Percentiles rank a stretch among this genome's conserved stretches.
These are phyloP conservation scores for Rhineura floridana DNA, from an alignment of 2,113 vertebrate species.

Conservation along the genomic window DNA sequence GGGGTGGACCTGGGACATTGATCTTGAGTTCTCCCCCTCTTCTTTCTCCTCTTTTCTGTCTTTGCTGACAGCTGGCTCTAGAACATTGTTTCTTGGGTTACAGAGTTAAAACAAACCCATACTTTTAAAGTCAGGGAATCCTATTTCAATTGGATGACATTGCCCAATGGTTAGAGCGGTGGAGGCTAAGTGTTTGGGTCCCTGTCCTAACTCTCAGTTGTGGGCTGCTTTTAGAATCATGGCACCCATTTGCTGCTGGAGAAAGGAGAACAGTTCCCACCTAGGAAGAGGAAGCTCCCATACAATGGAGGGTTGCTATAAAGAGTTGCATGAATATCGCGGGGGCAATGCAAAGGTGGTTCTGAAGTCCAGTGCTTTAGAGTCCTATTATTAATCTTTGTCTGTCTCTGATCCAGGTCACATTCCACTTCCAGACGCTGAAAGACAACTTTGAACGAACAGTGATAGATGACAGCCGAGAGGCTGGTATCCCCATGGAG, in stretches of 20 bases:
- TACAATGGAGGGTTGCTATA: background rate
- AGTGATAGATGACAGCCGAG: slow-evolving; percentile 84
- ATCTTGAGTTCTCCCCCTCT: too few relatives aligned
- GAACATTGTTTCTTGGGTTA: background rate
- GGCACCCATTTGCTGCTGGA: background rate
- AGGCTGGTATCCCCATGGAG: slow-evolving; percentile 79
- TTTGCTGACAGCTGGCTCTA: background rate
- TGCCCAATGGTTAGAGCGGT: too few relatives aligned
- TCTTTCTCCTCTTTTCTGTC: too few relatives aligned
- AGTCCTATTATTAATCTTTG: background rate
- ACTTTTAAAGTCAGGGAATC: background rate
- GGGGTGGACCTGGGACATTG: too few relatives aligned
- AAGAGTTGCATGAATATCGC: background rate
- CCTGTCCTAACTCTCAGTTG: background rate
- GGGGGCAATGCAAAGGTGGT: rapidly evolving
- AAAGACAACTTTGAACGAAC: slow-evolving; percentile 86
- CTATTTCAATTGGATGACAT: background rate
- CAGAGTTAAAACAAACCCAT: background rate
- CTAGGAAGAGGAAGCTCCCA: background rate
- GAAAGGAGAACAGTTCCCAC: background rate
- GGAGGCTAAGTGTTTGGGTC: too few relatives aligned
- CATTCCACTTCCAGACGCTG: slow-evolving; percentile 88
- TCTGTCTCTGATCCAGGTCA: slow-evolving; percentile 71
- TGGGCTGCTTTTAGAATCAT: too few relatives aligned
- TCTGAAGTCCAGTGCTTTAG: rapidly evolving